A percentile compares a stretch with the other conserved stretches of the same genome.
These are phyloP conservation scores for Mystacornis crossleyi DNA, from an alignment of 2,113 vertebrate genomes.

Conservation along the genomic window DNA sequence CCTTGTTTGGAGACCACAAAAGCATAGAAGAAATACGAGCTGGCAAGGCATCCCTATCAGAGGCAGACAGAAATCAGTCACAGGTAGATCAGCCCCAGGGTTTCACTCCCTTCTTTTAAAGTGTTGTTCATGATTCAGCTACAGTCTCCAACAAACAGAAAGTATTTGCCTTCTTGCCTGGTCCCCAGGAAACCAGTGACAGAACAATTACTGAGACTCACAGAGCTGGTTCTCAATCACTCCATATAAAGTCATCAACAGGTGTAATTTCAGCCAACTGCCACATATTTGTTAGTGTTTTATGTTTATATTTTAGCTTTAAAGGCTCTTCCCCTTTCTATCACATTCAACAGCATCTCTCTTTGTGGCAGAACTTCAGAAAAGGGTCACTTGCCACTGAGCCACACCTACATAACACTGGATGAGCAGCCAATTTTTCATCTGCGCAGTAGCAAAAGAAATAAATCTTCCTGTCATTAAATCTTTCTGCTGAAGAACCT, in stretches of 20 bases:
- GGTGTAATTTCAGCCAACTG: neutral
- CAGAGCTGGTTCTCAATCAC: neutral
- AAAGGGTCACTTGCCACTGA: neutral
- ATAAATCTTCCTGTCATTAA: neutral
- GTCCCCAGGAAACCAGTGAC: neutral
- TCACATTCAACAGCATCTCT: neutral
- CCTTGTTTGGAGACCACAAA: neutral
- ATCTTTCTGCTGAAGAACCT: neutral
- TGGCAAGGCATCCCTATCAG: neutral
- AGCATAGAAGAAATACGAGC: neutral
- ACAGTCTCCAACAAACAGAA: neutral
- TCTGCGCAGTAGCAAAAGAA: neutral
- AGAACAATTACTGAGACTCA: neutral
- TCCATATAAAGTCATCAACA: neutral
- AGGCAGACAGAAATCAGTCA: neutral
- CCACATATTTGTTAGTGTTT: neutral
- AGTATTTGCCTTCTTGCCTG: neutral
- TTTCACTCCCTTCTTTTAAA: neutral
- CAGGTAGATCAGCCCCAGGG: neutral
- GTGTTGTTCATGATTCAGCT: neutral
- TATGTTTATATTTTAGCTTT: neutral
- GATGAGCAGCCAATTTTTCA: neutral
- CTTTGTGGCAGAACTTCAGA: neutral
- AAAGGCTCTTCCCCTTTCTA: neutral
- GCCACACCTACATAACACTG: neutral